Base-by-base conservation (phyloP, 2,797 vertebrate species). In the Neosilurus mollespiculum region DNA sequence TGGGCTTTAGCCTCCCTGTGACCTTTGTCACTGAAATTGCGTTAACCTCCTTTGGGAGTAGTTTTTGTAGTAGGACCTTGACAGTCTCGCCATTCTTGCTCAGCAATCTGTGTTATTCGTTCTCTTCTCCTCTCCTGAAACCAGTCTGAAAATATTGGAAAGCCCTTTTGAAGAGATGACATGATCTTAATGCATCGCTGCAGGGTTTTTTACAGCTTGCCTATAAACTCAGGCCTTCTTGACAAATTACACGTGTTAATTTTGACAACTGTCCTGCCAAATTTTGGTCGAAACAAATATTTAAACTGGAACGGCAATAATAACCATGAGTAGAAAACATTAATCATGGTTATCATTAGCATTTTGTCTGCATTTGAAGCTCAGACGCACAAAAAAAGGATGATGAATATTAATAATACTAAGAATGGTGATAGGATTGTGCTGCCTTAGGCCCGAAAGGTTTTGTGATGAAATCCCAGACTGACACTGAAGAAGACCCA, bases 61-160 rank as follows among this genome's bases (percentile, higher is more conserved):
- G 37, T 43, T 43, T 43, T 43, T 43, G 37, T 43, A 43, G 37
- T 6, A 51, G 34, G 56, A 62, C 54, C 67, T 26, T 30, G 9
- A 24, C 37, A 56, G 18, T 54, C 81, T 53, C 49, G n/a, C 20
- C 61, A 1, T 54, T 51, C 24, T 75, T 30, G 20, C 61, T 14
- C 59, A 75, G 70, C 62, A 79, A 79, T 65, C 43, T 79, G n/a
- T 73, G 24, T 81, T 51, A 81, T 62, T 43, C 56, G 53, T 59
- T 62, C 34, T 59, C 66, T 81, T 43, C 24, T 51, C 56, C 18
- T 24, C 80, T 61, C 51, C 10, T 37, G 34, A 66, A 80, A 2
- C 79, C n/a, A 58, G 51, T 14, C 58, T 20, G 16, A 81, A 59
- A 49, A 62, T 62, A 78, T 78, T 78, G 59, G 11, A 64, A 79